Percentiles rank a stretch among this genome's conserved stretches.
phyloP scores from a whole-genome alignment of 2,797 vertebrate species.

The Mus caroli region DNA sequence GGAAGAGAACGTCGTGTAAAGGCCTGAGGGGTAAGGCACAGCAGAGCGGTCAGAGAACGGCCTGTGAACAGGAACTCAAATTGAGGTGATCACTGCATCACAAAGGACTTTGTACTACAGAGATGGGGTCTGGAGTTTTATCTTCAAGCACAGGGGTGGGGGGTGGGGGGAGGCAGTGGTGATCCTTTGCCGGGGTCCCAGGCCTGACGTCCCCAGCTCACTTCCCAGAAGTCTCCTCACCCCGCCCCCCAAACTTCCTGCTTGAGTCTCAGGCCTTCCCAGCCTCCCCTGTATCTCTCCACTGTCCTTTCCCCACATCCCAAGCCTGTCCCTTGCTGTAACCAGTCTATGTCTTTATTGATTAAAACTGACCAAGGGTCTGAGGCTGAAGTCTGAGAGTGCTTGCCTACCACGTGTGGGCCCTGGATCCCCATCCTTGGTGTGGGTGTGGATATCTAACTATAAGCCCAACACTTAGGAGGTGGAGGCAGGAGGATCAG shows the following conservation, averaged over 20 bases:
- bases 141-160: not conserved
- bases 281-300: not conserved
- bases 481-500: not conserved
- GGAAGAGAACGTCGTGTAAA: not conserved
- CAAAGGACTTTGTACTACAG: not conserved
- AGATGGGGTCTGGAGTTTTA: not conserved
- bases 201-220: too few relatives aligned
- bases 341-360: not conserved
- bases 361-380: not conserved
- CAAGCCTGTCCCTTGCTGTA: not conserved
- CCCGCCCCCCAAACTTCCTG: not conserved
- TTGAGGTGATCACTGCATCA: rapidly evolving
- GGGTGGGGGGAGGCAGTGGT: not conserved
- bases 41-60: not conserved
- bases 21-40: not conserved
- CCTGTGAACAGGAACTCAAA: not conserved
- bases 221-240: not conserved
- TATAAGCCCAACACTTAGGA: not conserved
- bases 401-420: too few relatives aligned
- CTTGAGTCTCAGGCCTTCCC: not conserved
- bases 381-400: not conserved
- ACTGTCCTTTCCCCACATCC: not conserved
- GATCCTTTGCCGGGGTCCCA: not conserved
- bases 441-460: not conserved
- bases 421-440: not conserved